Percentiles rank a stretch among this genome's conserved stretches.
phyloP scores from a whole-genome alignment of 2,888 invertebrate genomes.

The Scaptomyza parva region DNA sequence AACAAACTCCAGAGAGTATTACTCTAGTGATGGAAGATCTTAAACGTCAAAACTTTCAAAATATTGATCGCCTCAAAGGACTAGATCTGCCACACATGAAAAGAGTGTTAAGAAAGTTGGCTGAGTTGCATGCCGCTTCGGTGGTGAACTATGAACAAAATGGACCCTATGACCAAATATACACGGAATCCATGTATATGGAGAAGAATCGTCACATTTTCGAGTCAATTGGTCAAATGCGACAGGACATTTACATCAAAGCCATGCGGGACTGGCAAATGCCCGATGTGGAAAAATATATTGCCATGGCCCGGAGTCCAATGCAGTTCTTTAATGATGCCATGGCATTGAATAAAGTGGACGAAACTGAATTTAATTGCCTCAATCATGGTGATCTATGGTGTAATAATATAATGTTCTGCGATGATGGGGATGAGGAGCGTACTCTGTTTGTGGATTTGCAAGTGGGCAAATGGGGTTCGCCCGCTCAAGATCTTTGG shows the following conservation, averaged over 20 bases:
- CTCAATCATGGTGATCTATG: constrained; percentile 82
- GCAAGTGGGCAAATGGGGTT: constrained; percentile 79
- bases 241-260: constrained; percentile 18
- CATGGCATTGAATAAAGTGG: constrained; percentile 38
- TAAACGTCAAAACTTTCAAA: constrained; percentile 60
- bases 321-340: constrained; percentile 46
- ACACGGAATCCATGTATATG: constrained; percentile 29
- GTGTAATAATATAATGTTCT: constrained; percentile 82
- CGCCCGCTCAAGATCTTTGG: constrained; percentile 79
- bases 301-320: constrained; percentile 28
- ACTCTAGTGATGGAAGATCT: constrained; percentile 80
- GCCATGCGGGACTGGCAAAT: constrained; percentile 69
- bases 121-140: constrained; percentile 82
- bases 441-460: constrained; percentile 76
- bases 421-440: constrained; percentile 51
- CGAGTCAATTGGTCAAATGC: constrained; percentile 26
- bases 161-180: constrained; percentile 61
- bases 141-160: constrained; percentile 63
- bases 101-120: constrained; percentile 70
- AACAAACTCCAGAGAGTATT: constrained; percentile 59
- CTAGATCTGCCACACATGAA: constrained; percentile 75
- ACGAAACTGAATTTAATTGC: constrained; percentile 74
- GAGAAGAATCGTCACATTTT: constrained; percentile 53
- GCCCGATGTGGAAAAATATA: constrained; percentile 61
- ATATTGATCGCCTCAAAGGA: constrained; percentile 75